Evolutionary conservation across 1,140 invertebrate genomes (phyloP).

Genomic region (Cephus cinctus): DNA sequence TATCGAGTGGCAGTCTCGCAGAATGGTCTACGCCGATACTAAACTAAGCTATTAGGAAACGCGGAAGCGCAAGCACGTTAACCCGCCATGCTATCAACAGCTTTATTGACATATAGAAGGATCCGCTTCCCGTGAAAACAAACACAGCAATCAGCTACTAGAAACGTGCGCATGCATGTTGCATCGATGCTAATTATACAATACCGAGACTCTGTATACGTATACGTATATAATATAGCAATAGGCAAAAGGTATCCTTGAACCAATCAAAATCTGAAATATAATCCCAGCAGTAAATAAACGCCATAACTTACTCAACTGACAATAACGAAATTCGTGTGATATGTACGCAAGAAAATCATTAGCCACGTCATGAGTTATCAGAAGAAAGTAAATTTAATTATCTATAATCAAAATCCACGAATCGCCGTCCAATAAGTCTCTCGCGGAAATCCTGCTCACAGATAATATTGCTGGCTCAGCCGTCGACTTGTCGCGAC

Average conservation of each 20-base stretch:
- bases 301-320: no score
- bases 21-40: neutral
- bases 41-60: neutral
- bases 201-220: no score
- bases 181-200: constrained; percentile 29
- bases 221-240: no score
- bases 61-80: neutral
- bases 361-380: no score
- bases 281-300: no score
- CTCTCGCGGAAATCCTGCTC: neutral
- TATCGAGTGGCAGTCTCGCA: constrained; percentile 20
- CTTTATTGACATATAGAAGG: constrained; percentile 34
- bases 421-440: neutral
- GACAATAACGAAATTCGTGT: no score
- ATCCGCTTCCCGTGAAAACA: constrained; percentile 25
- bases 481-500: neutral
- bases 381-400: no score
- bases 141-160: constrained; percentile 29
- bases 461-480: neutral
- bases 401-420: no score
- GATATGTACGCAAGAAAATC: no score
- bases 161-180: constrained; percentile 36
- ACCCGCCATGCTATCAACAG: constrained; percentile 2
- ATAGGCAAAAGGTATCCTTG: no score
- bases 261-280: no score